Evolutionary conservation across 2,797 vertebrate genomes (phyloP), one percentile per base, ranked within the genome.

Genomic region (Manis pentadactyla): DNA sequence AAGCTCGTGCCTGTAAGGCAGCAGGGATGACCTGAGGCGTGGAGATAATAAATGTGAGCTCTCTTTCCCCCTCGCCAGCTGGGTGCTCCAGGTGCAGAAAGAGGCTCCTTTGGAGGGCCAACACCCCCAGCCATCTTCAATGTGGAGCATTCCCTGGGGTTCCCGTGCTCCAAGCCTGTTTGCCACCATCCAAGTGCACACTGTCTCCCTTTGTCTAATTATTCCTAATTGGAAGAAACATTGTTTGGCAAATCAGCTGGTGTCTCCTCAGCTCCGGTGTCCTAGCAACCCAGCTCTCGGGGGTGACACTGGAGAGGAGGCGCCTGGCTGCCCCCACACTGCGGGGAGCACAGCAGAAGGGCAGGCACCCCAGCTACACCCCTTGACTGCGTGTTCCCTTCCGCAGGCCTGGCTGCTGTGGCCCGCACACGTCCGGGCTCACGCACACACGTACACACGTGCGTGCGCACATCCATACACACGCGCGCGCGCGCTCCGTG

Each of bases 201-300:
- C 93, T 92, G 95, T 93, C 92, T 96, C 95, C 95, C 90, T 95
- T 95, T 96, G 89, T 97, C 96, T 98, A 97, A 97, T 97, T 97
- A 97, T 96, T 96, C 87, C 89, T 97, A 98, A 97, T 97, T 97
- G 96, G 93, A 93, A 93, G 94, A 93, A 97, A 97, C 96, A 94
- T 71, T 96, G 94, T 97, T 98, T 96, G 69, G 96, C 94, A 97
- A 96, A 97, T 97, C 97, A 96, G 86, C 92, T 55, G 77, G 96
- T 83, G 90, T 97, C 92, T 96, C 94, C 95, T 94, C 55, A 8
- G 93, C 94, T 95, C 96, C 7, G 31, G 97, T 98, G 97, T 98
- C 97, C 97, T 98, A 98, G 97, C 97, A 98, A 98, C 97, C 95
- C 92, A 89, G 89, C 84, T 93, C 87, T 66, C 34, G 2, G 79